phyloP scores from a whole-genome alignment of 2,888 invertebrate species.

The Disparrhopalites patrizii region DNA sequence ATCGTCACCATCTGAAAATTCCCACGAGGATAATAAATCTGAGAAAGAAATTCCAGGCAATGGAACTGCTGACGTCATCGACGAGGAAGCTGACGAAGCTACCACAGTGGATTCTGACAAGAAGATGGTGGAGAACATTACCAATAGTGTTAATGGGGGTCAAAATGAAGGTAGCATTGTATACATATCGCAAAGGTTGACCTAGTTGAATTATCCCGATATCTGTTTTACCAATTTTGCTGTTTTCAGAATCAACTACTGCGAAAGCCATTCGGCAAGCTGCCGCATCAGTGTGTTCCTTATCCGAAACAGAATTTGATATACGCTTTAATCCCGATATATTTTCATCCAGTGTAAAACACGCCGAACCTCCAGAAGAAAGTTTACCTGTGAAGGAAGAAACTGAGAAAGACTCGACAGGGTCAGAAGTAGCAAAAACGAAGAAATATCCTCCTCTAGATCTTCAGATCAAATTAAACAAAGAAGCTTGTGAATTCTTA shows the following conservation, averaged over 20 bases:
- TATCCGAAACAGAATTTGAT: conserved; percentile 93
- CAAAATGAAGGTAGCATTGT: conserved; percentile 63
- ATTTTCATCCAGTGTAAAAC: conserved; percentile 88
- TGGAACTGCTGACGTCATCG: conserved; percentile 13
- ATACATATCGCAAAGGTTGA: too few relatives aligned
- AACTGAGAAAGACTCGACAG: conserved; percentile 55
- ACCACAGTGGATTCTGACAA: conserved; percentile 67
- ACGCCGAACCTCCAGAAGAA: conserved; percentile 58
- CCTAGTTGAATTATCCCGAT: too few relatives aligned
- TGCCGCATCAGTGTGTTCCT: conserved; percentile 84
- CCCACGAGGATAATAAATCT: conserved; percentile 11
- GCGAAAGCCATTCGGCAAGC: conserved; percentile 70
- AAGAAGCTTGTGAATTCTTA: conserved; percentile 93
- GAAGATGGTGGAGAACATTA: conserved; percentile 84
- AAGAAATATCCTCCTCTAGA: conserved; percentile 46
- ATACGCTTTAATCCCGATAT: conserved; percentile 98
- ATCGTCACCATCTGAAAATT: neutral
- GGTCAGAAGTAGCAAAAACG: conserved; percentile 28
- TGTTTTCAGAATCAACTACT: conserved; percentile 42
- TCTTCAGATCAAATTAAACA: conserved; percentile 61
- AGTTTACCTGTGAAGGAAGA: conserved; percentile 52
- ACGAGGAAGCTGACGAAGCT: conserved; percentile 26
- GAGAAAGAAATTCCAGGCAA: conserved; percentile 26
- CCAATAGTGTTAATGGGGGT: conserved; percentile 71
- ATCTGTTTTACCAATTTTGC: too few relatives aligned